Evolutionary conservation across 1,140 invertebrate species (phyloP).

Genomic region (Tetragnatha versicolor): DNA sequence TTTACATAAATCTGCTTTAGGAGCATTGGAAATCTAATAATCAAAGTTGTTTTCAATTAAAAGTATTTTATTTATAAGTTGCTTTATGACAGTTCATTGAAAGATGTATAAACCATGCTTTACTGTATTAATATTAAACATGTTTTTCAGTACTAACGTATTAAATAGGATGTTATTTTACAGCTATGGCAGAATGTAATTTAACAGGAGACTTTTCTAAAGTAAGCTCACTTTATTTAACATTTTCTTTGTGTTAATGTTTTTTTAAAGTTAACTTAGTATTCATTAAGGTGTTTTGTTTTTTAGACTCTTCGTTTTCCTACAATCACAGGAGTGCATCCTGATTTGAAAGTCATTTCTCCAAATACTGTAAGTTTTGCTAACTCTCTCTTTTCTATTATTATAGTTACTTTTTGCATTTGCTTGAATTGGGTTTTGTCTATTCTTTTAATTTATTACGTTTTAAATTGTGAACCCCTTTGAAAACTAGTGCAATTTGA

Average conservation of each 20-base stretch:
- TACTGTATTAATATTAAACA: neutral
- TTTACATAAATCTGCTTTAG: too few relatives aligned
- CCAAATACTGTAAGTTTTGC: slow-evolving; percentile 68
- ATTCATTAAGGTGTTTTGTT: neutral
- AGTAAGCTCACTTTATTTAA: neutral
- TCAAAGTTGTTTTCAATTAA: neutral
- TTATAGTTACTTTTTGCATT: neutral
- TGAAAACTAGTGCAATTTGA: neutral
- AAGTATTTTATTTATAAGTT: neutral
- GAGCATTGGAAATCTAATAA: too few relatives aligned
- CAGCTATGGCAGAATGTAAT: slow-evolving; percentile 68
- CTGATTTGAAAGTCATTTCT: slow-evolving; percentile 85
- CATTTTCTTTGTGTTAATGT: neutral
- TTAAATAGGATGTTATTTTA: neutral
- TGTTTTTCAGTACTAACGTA: neutral
- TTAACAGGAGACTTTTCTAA: slow-evolving; percentile 84
- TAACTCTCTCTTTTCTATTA: neutral
- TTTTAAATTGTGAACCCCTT: neutral
- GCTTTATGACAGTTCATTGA: neutral
- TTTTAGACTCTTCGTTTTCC: slow-evolving; percentile 76
- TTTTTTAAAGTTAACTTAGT: neutral
- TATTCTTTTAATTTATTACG: neutral
- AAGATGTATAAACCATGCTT: neutral
- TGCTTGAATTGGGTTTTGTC: neutral
- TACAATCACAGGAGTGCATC: slow-evolving; percentile 77